Base-by-base conservation (phyloP, 2,888 invertebrate species). In the Tromatobia lineatoria region DNA sequence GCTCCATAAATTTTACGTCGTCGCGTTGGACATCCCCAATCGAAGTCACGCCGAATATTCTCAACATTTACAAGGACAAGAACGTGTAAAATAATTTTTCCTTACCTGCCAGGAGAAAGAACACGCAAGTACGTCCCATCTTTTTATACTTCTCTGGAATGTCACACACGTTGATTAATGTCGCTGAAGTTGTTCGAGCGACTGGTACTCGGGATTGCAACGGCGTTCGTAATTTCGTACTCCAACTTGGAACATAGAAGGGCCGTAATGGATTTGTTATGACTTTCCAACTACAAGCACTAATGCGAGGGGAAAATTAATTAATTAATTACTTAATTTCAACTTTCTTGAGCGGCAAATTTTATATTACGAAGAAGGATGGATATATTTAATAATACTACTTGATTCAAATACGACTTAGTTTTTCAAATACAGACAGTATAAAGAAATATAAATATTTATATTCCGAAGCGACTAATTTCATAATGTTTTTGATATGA, bases 81-180 rank as follows among this genome's bases (percentile, higher is more conserved):
- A 78, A 66, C 69, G 45, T 20, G 15, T 42, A n/a, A 81, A 66
- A 54, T 74, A 76, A 34, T 61, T 18, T 61, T 61, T 61, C 34
- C 75, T 87, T 88, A 91, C 91, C 90, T 87, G 90, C 87, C 11
- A 91, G 83, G 25, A 91, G 80, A 34, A 91, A 71, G 25, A 90
- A 78, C 50, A 90, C 76, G 70, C 86, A 90, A 47, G 87, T 66
- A 75, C 86, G 86, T 64, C 86, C 87, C 88, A 91, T 91, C 70
- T 86, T 88, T 38, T 34, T 25, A 66, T 23, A 69, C 76, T 59
- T 15, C 23, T 29, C 20, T n/a, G 50, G 8, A 18, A 59, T 38
- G 50, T 10, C 11, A 47, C 29, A 20, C 38, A 52, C 42, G 45
- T 25, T 71, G 50, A 45, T 34, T 45, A 18, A 54, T 42, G 18